Evolutionary conservation across 2,888 invertebrate species (phyloP), one percentile per base, ranked within the genome.

Genomic region (Thera britannica): DNA sequence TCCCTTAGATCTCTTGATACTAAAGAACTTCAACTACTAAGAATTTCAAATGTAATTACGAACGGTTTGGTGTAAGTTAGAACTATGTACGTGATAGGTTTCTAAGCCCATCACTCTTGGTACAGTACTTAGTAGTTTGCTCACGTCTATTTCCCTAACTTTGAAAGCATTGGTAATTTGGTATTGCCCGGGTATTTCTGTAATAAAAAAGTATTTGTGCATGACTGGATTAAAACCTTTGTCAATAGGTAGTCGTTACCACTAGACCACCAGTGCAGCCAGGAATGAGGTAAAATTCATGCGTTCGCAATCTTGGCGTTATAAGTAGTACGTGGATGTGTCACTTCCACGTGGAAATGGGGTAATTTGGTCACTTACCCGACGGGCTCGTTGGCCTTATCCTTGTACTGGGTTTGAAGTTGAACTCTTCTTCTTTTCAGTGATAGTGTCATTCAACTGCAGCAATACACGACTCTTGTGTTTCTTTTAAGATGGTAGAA

Each of bases 331-430:
- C 44, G 64, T 52, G 65, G 54, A 70, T 68, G 70, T 68, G 44
- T 70, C 72, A 63, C 66, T 72, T 72, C 72, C 72, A 66, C 48
- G 58, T 65, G 71, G 71, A 71, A 68, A 67, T 70, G 66, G 11
- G 49, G 52, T 63, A 73, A 71, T 73, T 73, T 70, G 62, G 58
- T 62, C 72, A 74, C 65, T 69, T 72, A 72, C 73, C 63, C 36
- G 66, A 66, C 58, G 60, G 54, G 52, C 61, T 54, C 61, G 65
- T 57, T 64, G 72, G 70, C 73, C 72, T 73, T 72, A 70, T 70
- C 72, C 68, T 70, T 66, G 61, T 48, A 12, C 56, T 51, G 55
- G 11, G 58, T 23, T 62, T 48, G 56, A 61, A 38, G 11, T 62
- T 48, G 56, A 61, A 38, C 38, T 38, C 41, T 44, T 12, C n/a